Conservation (phyloP, 2,888 invertebrate genomes). For the Dicyrtoma fusca region DNA sequence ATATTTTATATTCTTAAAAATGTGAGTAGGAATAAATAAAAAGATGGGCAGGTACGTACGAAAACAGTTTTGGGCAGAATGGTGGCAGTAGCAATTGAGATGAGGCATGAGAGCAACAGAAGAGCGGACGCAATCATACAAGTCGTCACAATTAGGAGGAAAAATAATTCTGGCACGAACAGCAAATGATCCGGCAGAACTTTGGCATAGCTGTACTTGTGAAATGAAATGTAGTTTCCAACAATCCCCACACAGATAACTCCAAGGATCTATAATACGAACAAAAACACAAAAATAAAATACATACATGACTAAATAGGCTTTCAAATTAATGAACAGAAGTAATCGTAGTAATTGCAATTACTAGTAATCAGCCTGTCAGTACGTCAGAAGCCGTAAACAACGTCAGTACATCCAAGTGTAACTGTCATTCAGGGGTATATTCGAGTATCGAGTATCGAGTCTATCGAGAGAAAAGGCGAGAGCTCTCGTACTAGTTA, state of each 20-base stretch:
- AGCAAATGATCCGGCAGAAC: conserved; percentile 43
- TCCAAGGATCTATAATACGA: conserved; percentile 72
- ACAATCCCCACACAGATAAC: conserved; percentile 74
- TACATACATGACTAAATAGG: background rate
- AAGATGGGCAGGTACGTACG: conserved; percentile 64
- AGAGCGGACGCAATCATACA: conserved; percentile 81
- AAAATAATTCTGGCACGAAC: conserved; percentile 69
- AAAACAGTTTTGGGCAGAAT: conserved; percentile 80
- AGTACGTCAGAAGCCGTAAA: background rate
- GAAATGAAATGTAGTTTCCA: conserved; percentile 64
- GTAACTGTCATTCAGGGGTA: no score
- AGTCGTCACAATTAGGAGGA: conserved; percentile 73
- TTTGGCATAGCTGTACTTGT: conserved; percentile 48
- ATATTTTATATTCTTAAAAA: no score
- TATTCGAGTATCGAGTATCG: no score
- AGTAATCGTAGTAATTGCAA: no score
- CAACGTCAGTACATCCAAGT: no score
- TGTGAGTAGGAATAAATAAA: no score
- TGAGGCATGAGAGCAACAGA: conserved; percentile 73
- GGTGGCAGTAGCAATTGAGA: conserved; percentile 78
- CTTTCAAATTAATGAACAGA: no score
- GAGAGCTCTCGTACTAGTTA: no score
- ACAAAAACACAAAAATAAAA: conserved; percentile 10
- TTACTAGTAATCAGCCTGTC: no score
- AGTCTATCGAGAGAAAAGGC: no score